A percentile compares a stretch with the other conserved stretches of the same genome.
Conservation (phyloP, 1,140 invertebrate genomes). For the Trichonephila clavata region DNA sequence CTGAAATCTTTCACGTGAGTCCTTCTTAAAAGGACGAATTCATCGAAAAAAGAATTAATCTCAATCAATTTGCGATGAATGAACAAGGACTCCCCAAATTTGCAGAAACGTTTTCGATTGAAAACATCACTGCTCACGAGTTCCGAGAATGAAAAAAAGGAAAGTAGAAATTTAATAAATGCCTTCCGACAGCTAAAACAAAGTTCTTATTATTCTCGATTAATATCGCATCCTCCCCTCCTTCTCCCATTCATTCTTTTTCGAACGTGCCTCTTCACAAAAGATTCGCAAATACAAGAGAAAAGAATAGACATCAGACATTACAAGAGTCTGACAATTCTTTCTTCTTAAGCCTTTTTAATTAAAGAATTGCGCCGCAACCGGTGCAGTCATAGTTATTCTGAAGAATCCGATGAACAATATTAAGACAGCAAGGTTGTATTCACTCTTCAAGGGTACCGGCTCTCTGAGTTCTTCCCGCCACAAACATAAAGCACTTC, state of each 20-base stretch:
- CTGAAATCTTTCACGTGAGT: neutral
- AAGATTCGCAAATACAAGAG: conserved; percentile 15
- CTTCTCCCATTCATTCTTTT: neutral
- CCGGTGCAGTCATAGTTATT: conserved; percentile 6
- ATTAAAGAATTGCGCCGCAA: conserved; percentile 51
- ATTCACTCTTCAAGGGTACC: conserved; percentile 44
- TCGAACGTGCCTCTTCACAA: conserved; percentile 6
- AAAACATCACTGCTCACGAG: conserved; percentile 15
- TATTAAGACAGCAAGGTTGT: conserved; percentile 54
- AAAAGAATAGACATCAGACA: conserved; percentile 40
- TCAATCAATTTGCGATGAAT: neutral
- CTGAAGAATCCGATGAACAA: neutral
- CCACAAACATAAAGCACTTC: conserved; percentile 29
- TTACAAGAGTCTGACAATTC: conserved; percentile 29
- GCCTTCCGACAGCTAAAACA: conserved; percentile 51
- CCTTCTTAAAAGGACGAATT: neutral
- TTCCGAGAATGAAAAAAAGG: neutral
- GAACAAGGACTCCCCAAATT: neutral
- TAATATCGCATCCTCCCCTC: neutral
- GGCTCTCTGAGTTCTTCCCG: neutral
- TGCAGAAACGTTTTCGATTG: neutral
- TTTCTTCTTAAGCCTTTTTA: conserved; percentile 30
- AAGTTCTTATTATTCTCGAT: conserved; percentile 19
- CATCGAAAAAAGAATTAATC: neutral
- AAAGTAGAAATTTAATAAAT: conserved; percentile 21